Base-by-base conservation (phyloP, 2,797 vertebrate genomes). In the Lepus oiostolus region DNA sequence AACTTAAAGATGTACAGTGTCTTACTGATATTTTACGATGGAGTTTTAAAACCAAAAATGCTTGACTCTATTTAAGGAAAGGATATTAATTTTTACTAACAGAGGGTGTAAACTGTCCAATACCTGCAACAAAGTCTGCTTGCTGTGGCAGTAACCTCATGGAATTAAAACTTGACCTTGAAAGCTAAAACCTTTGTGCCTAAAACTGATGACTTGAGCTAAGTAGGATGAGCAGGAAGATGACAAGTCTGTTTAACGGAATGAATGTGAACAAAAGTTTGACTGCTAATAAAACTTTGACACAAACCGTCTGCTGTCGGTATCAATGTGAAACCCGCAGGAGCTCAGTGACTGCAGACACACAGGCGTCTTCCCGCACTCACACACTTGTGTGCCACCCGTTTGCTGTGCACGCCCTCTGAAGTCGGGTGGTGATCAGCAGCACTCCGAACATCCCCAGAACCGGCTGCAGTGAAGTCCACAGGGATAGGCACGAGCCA, bases 181-280 rank as follows among this genome's bases (percentile, higher is more conserved):
- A 92, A 90, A 97, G 97, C 90, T 92, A 96, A 98, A 97, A 96
- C 97, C 97, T 97, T 96, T 97, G 98, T 98, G 98, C 98, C 98
- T 98, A 93, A 96, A 97, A 67, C 87, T 77, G 85, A 96, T 96
- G 96, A 94, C 52, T 68, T 90, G 93, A 96, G 92, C 90, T 88
- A 97, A 95, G 92, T 62, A 96, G 97, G 93, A 62, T 71, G 75
- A 90, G 70, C 95, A 95, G 96, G 97, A 96, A 67, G 85, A 83
- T 32, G 28, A 84, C 76, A 42, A 85, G 63, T 26, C 93, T 92
- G 97, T 96, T 91, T 77, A 72, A 50, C 96, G 65, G 88, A 93
- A 94, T 96, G 97, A 98, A 97, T 98, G 97, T 98, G 97, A 98
- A 98, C 94, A 95, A 94, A 97, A 96, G 95, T 75, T 90, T 96